Percentiles rank a stretch among this genome's conserved stretches.
Conservation (phyloP, 2,888 invertebrate genomes). For the Falcaria lacertinaria region DNA sequence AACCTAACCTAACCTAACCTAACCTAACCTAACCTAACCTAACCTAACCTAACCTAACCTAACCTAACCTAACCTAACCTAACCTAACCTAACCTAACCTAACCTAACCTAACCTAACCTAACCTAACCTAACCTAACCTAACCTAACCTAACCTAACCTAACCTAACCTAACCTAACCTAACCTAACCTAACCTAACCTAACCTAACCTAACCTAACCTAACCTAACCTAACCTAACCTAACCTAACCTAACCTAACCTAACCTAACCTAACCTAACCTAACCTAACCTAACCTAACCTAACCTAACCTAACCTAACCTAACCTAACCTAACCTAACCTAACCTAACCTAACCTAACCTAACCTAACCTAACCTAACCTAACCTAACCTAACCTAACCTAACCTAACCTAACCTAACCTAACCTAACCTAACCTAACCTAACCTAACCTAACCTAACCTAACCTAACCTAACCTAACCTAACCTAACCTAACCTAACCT, state of each 20-base stretch:
- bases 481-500: slow-evolving; percentile 11
- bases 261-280: slow-evolving; percentile 10
- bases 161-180: slow-evolving; percentile 17
- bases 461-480: slow-evolving; percentile 8
- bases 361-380: slow-evolving; percentile 6
- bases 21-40: slow-evolving; percentile 19
- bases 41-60: slow-evolving; percentile 17
- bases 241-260: slow-evolving; percentile 8
- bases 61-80: slow-evolving; percentile 19
- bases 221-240: slow-evolving; percentile 9
- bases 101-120: slow-evolving; percentile 16
- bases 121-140: slow-evolving; percentile 18
- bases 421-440: slow-evolving; percentile 13
- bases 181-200: slow-evolving; percentile 10
- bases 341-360: slow-evolving; percentile 10
- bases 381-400: slow-evolving; percentile 10
- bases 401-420: slow-evolving; percentile 11
- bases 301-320: slow-evolving; percentile 10
- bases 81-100: slow-evolving; percentile 17
- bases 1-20: slow-evolving; percentile 20
- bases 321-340: slow-evolving; percentile 9
- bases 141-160: slow-evolving; percentile 14
- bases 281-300: slow-evolving; percentile 10
- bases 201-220: slow-evolving; percentile 9
- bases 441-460: slow-evolving; percentile 12